phyloP scores from a whole-genome alignment of 2,888 invertebrate genomes.

The Ceraclea dissimilis region DNA sequence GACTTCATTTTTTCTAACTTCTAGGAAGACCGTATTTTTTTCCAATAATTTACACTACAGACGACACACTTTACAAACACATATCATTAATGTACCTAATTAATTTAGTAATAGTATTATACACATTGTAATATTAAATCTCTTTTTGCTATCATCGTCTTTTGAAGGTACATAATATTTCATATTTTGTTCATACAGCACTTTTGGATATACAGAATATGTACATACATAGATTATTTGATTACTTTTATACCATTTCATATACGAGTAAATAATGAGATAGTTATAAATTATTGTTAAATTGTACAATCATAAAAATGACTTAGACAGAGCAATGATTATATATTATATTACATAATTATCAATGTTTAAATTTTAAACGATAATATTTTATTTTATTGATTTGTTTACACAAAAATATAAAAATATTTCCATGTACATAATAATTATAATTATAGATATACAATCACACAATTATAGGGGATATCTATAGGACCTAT shows the following conservation, averaged over 20 bases:
- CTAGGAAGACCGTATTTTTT: slow-evolving; percentile 23
- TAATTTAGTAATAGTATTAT: not conserved
- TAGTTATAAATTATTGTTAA: not conserved
- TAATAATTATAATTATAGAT: slow-evolving; percentile 11
- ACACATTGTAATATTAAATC: slow-evolving; percentile 6
- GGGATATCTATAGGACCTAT: slow-evolving; percentile 12
- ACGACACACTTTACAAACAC: slow-evolving; percentile 18
- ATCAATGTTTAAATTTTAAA: slow-evolving; percentile 6
- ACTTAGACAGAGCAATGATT: not conserved
- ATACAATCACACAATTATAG: slow-evolving; percentile 5
- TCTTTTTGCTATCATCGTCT: not conserved
- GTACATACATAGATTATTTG: not conserved
- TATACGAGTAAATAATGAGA: not conserved
- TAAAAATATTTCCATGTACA: slow-evolving; percentile 25
- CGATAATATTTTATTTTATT: slow-evolving; percentile 5
- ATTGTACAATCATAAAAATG: not conserved
- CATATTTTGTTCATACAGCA: slow-evolving; percentile 1
- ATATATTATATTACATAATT: slow-evolving; percentile 4
- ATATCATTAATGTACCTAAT: not conserved
- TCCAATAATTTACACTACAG: slow-evolving; percentile 16
- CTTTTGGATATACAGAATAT: slow-evolving; percentile 7
- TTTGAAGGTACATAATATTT: slow-evolving; percentile 13
- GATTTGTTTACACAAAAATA: slow-evolving; percentile 25
- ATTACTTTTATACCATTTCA: not conserved
- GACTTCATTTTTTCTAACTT: slow-evolving; percentile 8